Percentiles rank a stretch among this genome's conserved stretches.
Conservation (phyloP, 2,113 vertebrate genomes). For the Hippocampus mohnikei region DNA sequence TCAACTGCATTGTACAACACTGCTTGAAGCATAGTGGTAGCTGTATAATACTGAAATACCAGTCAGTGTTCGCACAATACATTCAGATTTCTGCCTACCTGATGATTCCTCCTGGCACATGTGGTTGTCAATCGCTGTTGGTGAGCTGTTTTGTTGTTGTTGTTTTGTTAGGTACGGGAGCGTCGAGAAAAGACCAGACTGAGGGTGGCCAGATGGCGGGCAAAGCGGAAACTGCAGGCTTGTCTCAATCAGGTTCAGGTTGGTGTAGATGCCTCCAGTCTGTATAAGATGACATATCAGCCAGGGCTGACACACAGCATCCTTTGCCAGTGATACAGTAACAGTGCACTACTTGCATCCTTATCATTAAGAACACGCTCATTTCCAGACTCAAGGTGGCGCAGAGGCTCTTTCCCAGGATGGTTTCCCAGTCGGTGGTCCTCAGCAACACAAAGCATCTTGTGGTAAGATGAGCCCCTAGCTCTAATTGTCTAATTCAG, state of each 20-base stretch:
- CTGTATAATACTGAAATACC: too few species aligned
- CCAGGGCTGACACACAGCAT: background rate
- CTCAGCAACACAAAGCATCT: constrained; percentile 28
- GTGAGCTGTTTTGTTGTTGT: background rate
- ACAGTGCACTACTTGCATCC: background rate
- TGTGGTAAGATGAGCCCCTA: constrained; percentile 33
- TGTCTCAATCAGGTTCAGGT: constrained; percentile 58
- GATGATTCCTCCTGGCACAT: background rate
- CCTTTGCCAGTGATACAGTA: background rate
- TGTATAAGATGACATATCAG: background rate
- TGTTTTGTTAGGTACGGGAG: constrained; percentile 50
- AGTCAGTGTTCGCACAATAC: background rate
- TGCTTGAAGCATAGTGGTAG: too few species aligned
- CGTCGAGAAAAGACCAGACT: constrained; percentile 66
- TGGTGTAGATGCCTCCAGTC: background rate
- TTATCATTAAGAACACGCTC: constrained; percentile 1
- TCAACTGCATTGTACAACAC: too few species aligned
- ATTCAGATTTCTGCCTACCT: background rate
- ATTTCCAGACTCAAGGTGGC: constrained; percentile 32
- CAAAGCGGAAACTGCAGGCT: constrained; percentile 64
- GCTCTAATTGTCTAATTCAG: background rate
- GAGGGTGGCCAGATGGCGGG: constrained; percentile 64
- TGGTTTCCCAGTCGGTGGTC: constrained; percentile 17
- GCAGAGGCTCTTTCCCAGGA: constrained; percentile 25
- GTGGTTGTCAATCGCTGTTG: background rate